Conservation (phyloP, 2,888 invertebrate genomes). For the Euzophera pinguis region DNA sequence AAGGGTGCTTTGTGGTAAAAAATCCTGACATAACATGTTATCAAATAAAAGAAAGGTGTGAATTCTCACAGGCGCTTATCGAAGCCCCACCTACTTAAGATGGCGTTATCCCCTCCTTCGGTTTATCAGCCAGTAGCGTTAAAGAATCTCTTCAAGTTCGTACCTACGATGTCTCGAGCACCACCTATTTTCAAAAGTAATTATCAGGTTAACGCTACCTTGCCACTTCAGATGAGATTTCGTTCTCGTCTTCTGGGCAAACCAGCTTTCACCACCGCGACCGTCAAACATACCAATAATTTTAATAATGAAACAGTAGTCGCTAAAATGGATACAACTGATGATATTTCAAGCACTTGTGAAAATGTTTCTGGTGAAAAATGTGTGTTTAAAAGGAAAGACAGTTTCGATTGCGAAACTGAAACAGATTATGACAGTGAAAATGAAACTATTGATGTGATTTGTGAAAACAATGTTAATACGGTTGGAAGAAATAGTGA, state of each 20-base stretch:
- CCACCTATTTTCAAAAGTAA: conserved; percentile 77
- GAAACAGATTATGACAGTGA: conserved; percentile 67
- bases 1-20: conserved; percentile 74
- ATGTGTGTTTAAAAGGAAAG: conserved; percentile 34
- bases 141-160: conserved; percentile 50
- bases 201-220: conserved; percentile 57
- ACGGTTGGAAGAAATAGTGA: conserved; percentile 30
- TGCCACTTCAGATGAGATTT: conserved; percentile 35
- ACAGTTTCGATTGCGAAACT: conserved; percentile 47
- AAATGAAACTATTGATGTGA: conserved; percentile 69
- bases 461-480: conserved; percentile 67
- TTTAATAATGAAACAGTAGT: conserved; percentile 16
- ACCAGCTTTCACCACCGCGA: conserved; percentile 25
- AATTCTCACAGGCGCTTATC: conserved; percentile 71
- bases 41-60: conserved; percentile 80
- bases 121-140: conserved; percentile 61
- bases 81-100: conserved; percentile 72
- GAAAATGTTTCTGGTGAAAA: conserved; percentile 45
- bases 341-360: conserved; percentile 71
- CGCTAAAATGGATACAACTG: conserved; percentile 49
- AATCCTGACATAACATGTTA: conserved; percentile 76
- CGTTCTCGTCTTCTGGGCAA: conserved; percentile 25
- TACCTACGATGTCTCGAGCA: conserved; percentile 64
- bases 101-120: conserved; percentile 69
- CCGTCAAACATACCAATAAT: not conserved